Evolutionary conservation across 2,113 vertebrate species (phyloP), one percentile per base, ranked within the genome.

Genomic region (Pangasianodon gigas): DNA sequence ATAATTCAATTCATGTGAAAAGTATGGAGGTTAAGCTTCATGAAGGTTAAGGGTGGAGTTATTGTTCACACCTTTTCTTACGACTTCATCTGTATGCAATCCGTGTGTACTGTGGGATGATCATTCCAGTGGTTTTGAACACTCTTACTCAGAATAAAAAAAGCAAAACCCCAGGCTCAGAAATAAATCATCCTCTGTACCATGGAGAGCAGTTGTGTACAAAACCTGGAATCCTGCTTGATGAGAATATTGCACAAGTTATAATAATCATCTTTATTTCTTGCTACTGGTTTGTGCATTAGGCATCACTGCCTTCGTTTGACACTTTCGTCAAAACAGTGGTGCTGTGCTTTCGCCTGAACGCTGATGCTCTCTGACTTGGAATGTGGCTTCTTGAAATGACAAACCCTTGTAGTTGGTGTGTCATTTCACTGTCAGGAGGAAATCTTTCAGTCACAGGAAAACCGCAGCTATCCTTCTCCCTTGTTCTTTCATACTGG

Each of bases 401-500:
- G 86, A 26, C 58, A 81, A 83, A 81, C 13, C 16, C 62, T 71
- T 58, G 88, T 86, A 90, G 52, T 62, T 86, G 79, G 84, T 85
- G 88, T 91, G 89, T 92, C 91, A 92, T 91, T 91, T 91, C 21
- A 29, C 89, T 37, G 92, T 89, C 91, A 92, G 92, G 85, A 91
- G 8, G 91, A 92, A 85, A 91, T 93, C 85, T 87, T 92, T 91
- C 88, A 88, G 86, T 91, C 84, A 85, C 6, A n/a, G 60, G 58
- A 85, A 93, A 93, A 93, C 89, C 86, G 44, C 91, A 91, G 87
- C 91, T 89, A 90, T 93, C 89, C 90, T 82, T 89, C 89, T 87
- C 91, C 81, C 89, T 91, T 93, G 91, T 80, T 92, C 91, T 90
- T 88, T 91, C 88, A 62, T 89, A 90, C 90, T 93, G 94, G 94